A percentile compares a stretch with the other conserved stretches of the same genome.
Conservation (phyloP, 2,797 vertebrate genomes). For the Danionella dracula region DNA sequence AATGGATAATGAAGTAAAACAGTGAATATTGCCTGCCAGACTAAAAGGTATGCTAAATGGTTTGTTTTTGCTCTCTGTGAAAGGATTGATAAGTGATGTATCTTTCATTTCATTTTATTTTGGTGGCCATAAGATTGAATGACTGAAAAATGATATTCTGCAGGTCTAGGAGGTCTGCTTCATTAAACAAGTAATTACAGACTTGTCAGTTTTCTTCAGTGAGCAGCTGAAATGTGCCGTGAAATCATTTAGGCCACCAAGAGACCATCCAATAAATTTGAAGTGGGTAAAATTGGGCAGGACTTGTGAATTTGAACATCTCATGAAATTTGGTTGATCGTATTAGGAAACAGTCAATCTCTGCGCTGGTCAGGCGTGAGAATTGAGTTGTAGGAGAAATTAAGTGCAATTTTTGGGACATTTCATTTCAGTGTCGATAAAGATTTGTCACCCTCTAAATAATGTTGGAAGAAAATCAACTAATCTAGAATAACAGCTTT, state of each 20-base stretch:
- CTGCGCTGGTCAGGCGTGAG: conserved; percentile 8
- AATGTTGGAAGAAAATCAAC: conserved; percentile 5
- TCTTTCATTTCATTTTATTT: conserved; percentile 1
- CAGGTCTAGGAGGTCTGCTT: conserved; percentile 28
- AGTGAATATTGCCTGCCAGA: neutral
- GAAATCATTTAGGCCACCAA: conserved; percentile 24
- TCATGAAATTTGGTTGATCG: conserved; percentile 24
- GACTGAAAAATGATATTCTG: conserved; percentile 20
- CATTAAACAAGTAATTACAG: conserved; percentile 37
- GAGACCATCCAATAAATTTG: conserved; percentile 4
- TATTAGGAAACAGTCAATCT: conserved; percentile 34
- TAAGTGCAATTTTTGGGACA: conserved; percentile 15
- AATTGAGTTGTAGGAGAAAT: conserved; percentile 30
- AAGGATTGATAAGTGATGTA: conserved; percentile 1
- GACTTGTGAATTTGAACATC: conserved; percentile 26
- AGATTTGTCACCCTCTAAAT: conserved; percentile 15
- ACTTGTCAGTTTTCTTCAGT: conserved; percentile 23
- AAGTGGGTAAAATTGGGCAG: conserved; percentile 15
- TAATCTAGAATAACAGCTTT: no score
- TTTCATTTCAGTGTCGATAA: conserved; percentile 15
- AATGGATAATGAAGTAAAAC: conserved; percentile 18
- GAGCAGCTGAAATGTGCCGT: conserved; percentile 11
- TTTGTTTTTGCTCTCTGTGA: conserved; percentile 2
- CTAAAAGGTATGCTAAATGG: conserved; percentile 22
- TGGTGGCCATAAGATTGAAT: conserved; percentile 24